Base-by-base conservation (phyloP, 2,797 vertebrate species). In the Avahi laniger region DNA sequence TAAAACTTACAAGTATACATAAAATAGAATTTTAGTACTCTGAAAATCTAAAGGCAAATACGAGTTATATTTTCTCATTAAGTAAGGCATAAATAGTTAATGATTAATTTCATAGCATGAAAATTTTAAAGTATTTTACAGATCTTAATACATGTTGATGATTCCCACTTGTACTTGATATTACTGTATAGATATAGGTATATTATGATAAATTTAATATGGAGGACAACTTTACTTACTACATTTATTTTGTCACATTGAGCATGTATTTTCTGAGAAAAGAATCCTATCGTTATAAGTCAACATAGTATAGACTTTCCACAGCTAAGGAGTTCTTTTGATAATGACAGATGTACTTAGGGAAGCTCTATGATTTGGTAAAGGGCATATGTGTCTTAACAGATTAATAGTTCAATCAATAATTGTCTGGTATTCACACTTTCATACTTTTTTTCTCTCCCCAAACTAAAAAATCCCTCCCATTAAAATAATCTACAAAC, bases 401-500 rank as follows among this genome's bases (percentile, higher is more conserved):
- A 96, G 83, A 93, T 95, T 33, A 91, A 61, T 88, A 54, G 8
- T 87, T 89, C 61, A 72, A 93, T 85, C 65, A 92, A 28, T 76
- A 93, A 79, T 79, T 63, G 67, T 90, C 76, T 82, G 38, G 48
- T 78, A 59, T 81, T 90, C 30, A 79, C 5, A 20, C 5, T 5
- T 92, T 85, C 35, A 61, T 30, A 63, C 46, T 78, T 93, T 73
- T 87, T 33, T 73, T 79, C 14, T 52, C 48, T 82, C 86, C 13
- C 12, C 59, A 30, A 33, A 9, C 65, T 73, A 50, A 76, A 5
- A 5, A 46, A 18, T 41, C 5, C 61, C 4, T 10, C 2, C 18
- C 22, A 90, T 3, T 46, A 17, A 59, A 79, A 41, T 5, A 46
- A 46, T 61, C 59, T 17, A 63, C 59, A 89, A 41, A 80, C 7